These are phyloP conservation scores for Merluccius polli DNA, from an alignment of 2,797 vertebrate species.

Conservation along the genomic window DNA sequence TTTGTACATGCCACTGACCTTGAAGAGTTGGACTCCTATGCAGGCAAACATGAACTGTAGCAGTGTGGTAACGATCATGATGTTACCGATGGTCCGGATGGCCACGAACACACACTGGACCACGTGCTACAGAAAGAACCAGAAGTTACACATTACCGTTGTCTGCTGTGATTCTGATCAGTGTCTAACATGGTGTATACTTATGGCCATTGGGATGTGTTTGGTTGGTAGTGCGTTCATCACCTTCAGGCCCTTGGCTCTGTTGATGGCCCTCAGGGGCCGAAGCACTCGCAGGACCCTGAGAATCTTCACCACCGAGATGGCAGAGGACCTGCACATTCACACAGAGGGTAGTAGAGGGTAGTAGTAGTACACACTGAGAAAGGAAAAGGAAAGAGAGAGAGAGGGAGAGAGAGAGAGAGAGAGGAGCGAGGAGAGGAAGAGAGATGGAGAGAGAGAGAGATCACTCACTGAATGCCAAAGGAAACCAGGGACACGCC, in stretches of 20 bases:
- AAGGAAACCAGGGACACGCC: conserved; percentile 97
- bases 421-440: neutral
- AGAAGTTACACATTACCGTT: neutral
- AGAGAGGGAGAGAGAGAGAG: neutral
- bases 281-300: conserved; percentile 93
- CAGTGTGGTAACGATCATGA: conserved; percentile 98
- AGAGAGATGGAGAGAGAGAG: neutral
- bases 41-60: conserved; percentile 99
- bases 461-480: conserved; percentile 91
- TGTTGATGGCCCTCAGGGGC: conserved; percentile 95
- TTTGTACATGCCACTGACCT: conserved; percentile 73
- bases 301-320: conserved; percentile 99
- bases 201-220: neutral
- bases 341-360: conserved; percentile 7
- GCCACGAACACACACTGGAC: conserved; percentile 99
- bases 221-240: neutral
- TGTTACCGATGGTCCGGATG: conserved; percentile 98
- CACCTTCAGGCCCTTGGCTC: conserved; percentile 99
- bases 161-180: neutral
- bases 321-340: conserved; percentile 86
- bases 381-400: neutral
- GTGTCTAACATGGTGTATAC: neutral
- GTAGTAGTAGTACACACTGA: neutral
- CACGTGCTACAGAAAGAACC: conserved; percentile 80
- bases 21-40: conserved; percentile 97